Conservation (phyloP, 2,888 invertebrate genomes). For the Patella depressa region DNA sequence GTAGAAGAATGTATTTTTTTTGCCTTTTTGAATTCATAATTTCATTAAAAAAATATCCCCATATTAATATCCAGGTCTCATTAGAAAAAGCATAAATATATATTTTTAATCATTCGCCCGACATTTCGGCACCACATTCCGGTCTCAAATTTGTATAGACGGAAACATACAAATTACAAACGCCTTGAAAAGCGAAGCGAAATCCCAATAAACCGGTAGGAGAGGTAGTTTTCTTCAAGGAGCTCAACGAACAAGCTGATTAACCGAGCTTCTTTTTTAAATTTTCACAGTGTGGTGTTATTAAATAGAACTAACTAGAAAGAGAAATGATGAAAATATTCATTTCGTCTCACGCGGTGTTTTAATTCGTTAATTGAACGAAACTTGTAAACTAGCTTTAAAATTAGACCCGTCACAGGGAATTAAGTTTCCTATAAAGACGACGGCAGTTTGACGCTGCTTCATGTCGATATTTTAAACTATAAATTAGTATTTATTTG, state of each 20-base stretch:
- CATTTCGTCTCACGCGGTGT: background rate
- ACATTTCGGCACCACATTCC: background rate
- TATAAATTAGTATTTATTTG: no score
- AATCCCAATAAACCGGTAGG: background rate
- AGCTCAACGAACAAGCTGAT: no score
- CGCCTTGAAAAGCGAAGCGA: background rate
- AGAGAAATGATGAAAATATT: background rate
- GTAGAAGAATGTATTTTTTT: background rate
- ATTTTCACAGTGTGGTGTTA: background rate
- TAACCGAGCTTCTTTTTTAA: background rate
- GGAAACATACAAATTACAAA: conserved; percentile 7
- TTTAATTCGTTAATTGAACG: conserved; percentile 1
- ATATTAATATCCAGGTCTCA: background rate
- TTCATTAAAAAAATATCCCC: background rate
- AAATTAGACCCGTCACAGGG: conserved; percentile 1
- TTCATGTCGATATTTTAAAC: no score
- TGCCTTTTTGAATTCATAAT: background rate
- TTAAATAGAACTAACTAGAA: background rate
- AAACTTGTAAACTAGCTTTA: conserved; percentile 5
- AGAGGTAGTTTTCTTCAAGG: no score
- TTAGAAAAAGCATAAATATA: conserved; percentile 4
- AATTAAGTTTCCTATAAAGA: background rate
- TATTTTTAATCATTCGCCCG: background rate
- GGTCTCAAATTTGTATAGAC: conserved; percentile 4
- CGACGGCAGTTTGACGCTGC: background rate